These are phyloP conservation scores for Rhagonycha fulva DNA, from an alignment of 2,888 invertebrate genomes.

Conservation along the genomic window DNA sequence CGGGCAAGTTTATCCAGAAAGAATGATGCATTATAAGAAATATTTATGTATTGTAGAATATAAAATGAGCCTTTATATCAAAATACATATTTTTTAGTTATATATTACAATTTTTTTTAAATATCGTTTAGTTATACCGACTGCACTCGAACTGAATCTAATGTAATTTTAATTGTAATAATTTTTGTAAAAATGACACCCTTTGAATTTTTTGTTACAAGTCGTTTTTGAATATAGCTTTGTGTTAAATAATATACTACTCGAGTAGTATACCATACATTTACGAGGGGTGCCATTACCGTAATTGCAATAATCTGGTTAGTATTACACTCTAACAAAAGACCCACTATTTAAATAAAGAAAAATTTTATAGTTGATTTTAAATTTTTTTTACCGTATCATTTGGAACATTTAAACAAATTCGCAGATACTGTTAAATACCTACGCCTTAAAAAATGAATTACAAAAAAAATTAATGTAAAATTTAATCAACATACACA, in stretches of 20 bases:
- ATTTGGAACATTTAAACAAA: not conserved
- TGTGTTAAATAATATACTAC: conserved; percentile 32
- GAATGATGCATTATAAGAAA: conserved; percentile 36
- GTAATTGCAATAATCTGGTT: conserved; percentile 41
- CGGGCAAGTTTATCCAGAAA: conserved; percentile 35
- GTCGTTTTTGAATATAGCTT: not conserved
- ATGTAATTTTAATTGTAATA: not conserved
- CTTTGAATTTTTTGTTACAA: not conserved
- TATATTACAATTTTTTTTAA: not conserved
- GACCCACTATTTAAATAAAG: conserved; percentile 18
- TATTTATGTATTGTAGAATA: conserved; percentile 33
- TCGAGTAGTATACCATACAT: not conserved
- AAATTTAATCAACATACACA: conserved; percentile 22
- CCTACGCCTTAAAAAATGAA: not conserved
- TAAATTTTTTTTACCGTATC: not conserved
- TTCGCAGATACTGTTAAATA: not conserved
- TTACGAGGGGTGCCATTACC: conserved; percentile 32
- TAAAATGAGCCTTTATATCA: conserved; percentile 27
- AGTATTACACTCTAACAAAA: conserved; percentile 36
- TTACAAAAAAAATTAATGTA: conserved; percentile 3
- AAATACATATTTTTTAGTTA: not conserved
- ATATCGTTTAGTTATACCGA: not conserved
- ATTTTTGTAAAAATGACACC: not conserved
- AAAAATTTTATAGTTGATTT: not conserved
- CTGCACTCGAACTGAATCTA: not conserved